Percentiles rank a stretch among this genome's conserved stretches.
phyloP scores from a whole-genome alignment of 2,888 invertebrate genomes.

The Harpagoxenus sublaevis region DNA sequence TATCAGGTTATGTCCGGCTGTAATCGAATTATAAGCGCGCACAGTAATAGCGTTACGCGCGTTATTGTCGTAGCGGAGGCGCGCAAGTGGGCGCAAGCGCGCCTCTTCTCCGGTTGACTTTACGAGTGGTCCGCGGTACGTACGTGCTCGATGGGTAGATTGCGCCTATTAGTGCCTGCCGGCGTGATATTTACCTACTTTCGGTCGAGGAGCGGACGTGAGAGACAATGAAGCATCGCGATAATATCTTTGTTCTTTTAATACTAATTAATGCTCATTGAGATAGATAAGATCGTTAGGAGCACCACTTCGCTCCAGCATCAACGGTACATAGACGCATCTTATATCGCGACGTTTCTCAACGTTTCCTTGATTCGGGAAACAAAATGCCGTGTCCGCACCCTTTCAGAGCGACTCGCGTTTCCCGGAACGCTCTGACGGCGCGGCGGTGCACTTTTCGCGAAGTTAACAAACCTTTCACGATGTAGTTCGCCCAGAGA shows the following conservation, averaged over 20 bases:
- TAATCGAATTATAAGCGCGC: constrained; percentile 58
- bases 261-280: neutral
- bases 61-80: constrained; percentile 15
- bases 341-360: neutral
- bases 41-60: constrained; percentile 39
- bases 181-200: constrained; percentile 16
- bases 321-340: neutral
- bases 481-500: constrained; percentile 29
- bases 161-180: neutral
- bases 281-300: neutral
- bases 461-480: constrained; percentile 52
- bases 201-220: neutral
- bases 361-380: constrained; percentile 16
- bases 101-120: constrained; percentile 19
- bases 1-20: constrained; percentile 53
- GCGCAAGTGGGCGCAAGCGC: neutral
- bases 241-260: neutral
- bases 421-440: constrained; percentile 1
- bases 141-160: constrained; percentile 3
- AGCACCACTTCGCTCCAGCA: neutral
- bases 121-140: constrained; percentile 9
- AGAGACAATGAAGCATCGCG: neutral
- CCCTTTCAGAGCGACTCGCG: constrained; percentile 6
- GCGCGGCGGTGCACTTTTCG: constrained; percentile 34
- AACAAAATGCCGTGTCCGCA: constrained; percentile 17